phyloP scores from a whole-genome alignment of 1,140 invertebrate genomes.

The Watersipora subatra region DNA sequence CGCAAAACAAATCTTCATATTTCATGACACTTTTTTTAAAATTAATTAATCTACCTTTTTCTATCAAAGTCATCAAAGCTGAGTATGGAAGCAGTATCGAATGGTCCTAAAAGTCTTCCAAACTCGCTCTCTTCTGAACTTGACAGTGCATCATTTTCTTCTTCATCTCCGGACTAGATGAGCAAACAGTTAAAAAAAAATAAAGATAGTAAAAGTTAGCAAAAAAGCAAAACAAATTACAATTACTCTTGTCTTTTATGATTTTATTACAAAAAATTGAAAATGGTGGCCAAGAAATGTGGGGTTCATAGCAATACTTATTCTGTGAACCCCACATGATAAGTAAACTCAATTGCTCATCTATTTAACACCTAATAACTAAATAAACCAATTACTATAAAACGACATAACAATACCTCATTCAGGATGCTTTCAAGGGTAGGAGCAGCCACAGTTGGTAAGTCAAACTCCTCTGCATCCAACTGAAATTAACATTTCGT shows the following conservation, averaged over 20 bases:
- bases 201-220: too few species aligned
- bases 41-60: not conserved
- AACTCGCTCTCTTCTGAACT: not conserved
- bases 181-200: too few species aligned
- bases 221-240: too few species aligned
- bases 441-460: constrained; percentile 63
- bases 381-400: not conserved
- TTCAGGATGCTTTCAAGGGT: constrained; percentile 71
- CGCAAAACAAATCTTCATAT: not conserved
- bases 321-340: not conserved
- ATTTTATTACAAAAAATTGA: too few species aligned
- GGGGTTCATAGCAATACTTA: not conserved
- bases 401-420: constrained; percentile 42
- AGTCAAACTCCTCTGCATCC: constrained; percentile 68
- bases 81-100: not conserved
- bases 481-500: constrained; percentile 43
- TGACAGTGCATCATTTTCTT: not conserved
- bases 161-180: too few species aligned
- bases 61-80: not conserved
- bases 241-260: too few species aligned
- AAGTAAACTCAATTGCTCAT: not conserved
- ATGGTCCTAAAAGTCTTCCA: not conserved
- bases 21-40: not conserved
- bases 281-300: too few species aligned
- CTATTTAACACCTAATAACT: not conserved